Conservation (phyloP, 2,888 invertebrate genomes). For the Uloborus plumipes region DNA sequence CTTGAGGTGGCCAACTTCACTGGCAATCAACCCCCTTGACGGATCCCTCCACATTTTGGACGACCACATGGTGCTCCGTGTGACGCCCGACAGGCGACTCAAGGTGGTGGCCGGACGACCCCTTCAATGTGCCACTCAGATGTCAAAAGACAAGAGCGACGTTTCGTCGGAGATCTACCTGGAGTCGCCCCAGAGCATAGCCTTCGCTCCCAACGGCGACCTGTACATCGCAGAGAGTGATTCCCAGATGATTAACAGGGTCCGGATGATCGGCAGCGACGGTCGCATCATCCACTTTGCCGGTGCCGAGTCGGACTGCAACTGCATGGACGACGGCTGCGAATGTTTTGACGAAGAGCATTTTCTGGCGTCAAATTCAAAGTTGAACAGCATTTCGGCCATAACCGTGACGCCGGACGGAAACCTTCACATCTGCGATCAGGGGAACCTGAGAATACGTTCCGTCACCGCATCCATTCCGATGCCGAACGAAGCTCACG, state of each 20-base stretch:
- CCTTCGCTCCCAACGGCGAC: constrained; percentile 92
- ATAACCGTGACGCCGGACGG: constrained; percentile 95
- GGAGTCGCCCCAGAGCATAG: constrained; percentile 88
- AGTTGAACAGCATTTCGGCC: constrained; percentile 74
- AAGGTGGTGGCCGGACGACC: constrained; percentile 96
- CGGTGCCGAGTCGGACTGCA: constrained; percentile 72
- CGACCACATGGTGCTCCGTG: constrained; percentile 89
- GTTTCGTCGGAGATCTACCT: constrained; percentile 73
- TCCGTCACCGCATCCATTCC: constrained; percentile 76
- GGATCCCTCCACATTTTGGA: constrained; percentile 96
- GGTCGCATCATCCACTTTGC: constrained; percentile 72
- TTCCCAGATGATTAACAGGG: constrained; percentile 76
- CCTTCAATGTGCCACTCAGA: constrained; percentile 82
- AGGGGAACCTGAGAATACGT: constrained; percentile 75
- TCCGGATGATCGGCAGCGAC: constrained; percentile 71
- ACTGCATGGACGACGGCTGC: constrained; percentile 71
- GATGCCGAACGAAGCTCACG: constrained; percentile 82
- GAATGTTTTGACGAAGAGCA: constrained; percentile 71
- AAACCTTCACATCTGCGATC: constrained; percentile 95
- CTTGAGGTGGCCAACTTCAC: constrained; percentile 97
- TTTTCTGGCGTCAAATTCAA: constrained; percentile 71
- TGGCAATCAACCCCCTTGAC: constrained; percentile 93
- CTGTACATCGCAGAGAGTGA: constrained; percentile 95
- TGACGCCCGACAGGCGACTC: constrained; percentile 85
- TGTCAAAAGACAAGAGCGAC: constrained; percentile 51